Percentiles rank a stretch among this genome's conserved stretches.
Evolutionary conservation across 2,888 invertebrate genomes (phyloP).

Genomic region (Dasypolia templi): DNA sequence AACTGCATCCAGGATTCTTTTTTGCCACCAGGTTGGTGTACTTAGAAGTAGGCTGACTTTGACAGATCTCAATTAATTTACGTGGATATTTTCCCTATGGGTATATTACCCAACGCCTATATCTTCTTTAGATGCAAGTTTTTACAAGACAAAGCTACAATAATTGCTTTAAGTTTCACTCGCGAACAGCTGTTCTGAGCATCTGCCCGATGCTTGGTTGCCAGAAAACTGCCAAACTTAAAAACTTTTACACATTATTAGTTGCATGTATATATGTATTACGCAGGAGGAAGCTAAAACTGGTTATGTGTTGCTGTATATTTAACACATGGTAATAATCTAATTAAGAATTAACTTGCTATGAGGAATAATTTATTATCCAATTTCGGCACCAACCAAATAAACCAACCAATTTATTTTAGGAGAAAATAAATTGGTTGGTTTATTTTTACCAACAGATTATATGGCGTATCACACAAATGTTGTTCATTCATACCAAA

Average conservation of each 20-base stretch:
- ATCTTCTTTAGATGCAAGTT: slow-evolving; percentile 2
- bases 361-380: not conserved
- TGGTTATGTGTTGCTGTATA: not conserved
- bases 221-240: slow-evolving; percentile 52
- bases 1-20: too few relatives aligned
- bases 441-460: slow-evolving; percentile 19
- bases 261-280: slow-evolving; percentile 21
- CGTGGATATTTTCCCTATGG: too few relatives aligned
- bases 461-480: not conserved
- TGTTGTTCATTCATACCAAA: slow-evolving; percentile 6
- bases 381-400: not conserved
- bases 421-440: too few relatives aligned
- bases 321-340: not conserved
- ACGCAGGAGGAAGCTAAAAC: slow-evolving; percentile 1
- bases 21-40: too few relatives aligned
- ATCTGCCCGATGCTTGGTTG: slow-evolving; percentile 47
- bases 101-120: too few relatives aligned
- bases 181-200: slow-evolving; percentile 42
- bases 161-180: slow-evolving; percentile 33
- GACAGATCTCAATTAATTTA: too few relatives aligned
- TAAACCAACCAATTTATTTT: too few relatives aligned
- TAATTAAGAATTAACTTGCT: not conserved
- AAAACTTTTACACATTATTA: slow-evolving; percentile 27
- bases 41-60: too few relatives aligned
- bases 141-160: slow-evolving; percentile 30